phyloP scores from a whole-genome alignment of 2,113 vertebrate genomes.

The Megaceryle maxima region DNA sequence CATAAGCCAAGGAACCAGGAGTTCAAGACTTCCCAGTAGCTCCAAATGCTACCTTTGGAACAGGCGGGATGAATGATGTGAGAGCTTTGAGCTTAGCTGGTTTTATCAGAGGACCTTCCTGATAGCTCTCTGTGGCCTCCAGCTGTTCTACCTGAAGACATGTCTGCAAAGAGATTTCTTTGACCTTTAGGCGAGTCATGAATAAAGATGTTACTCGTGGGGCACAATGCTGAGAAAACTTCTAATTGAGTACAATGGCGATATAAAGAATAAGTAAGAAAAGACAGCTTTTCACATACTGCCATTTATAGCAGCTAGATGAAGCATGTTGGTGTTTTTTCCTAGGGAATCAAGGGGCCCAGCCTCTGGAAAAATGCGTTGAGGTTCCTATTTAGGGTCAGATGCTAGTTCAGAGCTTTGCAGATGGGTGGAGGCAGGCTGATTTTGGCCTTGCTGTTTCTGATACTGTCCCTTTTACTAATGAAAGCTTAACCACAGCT shows the following conservation, averaged over 20 bases:
- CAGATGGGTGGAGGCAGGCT: conserved; percentile 21
- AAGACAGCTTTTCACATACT: not conserved
- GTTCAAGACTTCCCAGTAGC: not conserved
- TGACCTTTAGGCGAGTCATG: not conserved
- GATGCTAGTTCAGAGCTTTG: not conserved
- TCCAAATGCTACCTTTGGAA: not conserved
- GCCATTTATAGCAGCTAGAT: not conserved
- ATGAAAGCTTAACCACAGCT: not conserved
- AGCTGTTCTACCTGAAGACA: conserved; percentile 49
- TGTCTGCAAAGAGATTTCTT: not conserved
- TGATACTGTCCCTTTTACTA: not conserved
- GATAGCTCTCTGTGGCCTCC: not conserved
- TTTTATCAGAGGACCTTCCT: conserved; percentile 15
- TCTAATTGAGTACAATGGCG: not conserved
- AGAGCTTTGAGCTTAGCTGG: not conserved
- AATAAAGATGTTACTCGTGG: not conserved
- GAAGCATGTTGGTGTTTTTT: not conserved
- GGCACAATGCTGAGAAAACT: not conserved
- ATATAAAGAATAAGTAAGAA: not conserved
- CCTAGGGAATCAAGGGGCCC: not conserved
- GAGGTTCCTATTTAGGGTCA: not conserved
- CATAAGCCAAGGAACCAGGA: not conserved
- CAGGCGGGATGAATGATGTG: not conserved
- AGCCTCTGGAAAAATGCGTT: not conserved
- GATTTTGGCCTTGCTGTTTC: conserved; percentile 6